phyloP scores from a whole-genome alignment of 64 coral and sea anemone genomes.

The Stichodactyla mertensii region DNA sequence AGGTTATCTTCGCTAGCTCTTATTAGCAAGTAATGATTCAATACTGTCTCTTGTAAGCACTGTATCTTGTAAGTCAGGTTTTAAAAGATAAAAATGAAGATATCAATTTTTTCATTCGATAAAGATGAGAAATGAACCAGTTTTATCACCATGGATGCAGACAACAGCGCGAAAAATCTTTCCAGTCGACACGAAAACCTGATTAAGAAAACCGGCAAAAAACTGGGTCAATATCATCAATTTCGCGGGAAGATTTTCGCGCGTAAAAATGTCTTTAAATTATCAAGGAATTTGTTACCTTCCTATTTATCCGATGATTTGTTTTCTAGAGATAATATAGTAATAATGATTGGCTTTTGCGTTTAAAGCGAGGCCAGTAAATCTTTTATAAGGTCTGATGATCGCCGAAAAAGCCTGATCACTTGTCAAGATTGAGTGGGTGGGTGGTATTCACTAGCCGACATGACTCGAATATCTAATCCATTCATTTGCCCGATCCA shows the following conservation, averaged over 20 bases:
- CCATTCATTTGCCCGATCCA: background rate
- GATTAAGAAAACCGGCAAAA: constrained; percentile 5
- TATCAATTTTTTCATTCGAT: background rate
- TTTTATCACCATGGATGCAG: constrained; percentile 11
- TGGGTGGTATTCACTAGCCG: background rate
- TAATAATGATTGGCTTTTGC: background rate
- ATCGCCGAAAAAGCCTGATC: background rate
- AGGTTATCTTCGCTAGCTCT: background rate
- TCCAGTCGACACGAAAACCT: background rate
- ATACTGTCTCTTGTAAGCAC: background rate
- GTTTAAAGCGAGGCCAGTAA: background rate
- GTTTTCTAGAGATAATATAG: background rate
- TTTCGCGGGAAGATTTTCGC: constrained; percentile 6
- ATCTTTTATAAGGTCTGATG: background rate
- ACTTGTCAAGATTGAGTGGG: constrained; percentile 4
- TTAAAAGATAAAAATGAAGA: background rate
- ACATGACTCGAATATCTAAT: background rate
- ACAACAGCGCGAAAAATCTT: background rate
- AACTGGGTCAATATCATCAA: background rate
- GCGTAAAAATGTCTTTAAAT: background rate
- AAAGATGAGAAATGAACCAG: background rate
- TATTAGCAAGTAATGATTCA: background rate
- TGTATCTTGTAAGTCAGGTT: background rate
- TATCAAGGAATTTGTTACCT: background rate
- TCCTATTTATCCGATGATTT: background rate